Evolutionary conservation across 2,113 vertebrate species (phyloP), one percentile per base, ranked within the genome.

Genomic region (Tiliqua scincoides): DNA sequence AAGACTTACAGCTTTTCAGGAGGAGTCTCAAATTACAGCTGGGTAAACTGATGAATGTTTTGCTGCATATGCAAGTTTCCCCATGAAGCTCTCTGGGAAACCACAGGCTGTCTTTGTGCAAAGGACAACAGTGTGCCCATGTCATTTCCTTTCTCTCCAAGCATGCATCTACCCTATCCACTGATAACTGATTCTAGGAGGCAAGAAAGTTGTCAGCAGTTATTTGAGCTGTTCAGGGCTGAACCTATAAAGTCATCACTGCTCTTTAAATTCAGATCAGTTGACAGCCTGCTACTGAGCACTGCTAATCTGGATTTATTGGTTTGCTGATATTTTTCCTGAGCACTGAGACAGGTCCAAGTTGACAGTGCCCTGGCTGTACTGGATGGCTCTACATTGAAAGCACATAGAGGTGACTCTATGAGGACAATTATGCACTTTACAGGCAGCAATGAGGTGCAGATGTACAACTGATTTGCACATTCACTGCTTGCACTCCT

Each of bases 111-210:
- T 43, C 75, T 89, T 88, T 90, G 54, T 71, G 65, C 32, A 7
- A 89, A 91, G 95, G 96, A 96, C 96, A 93, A 91, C 86, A 95
- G 87, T 62, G 88, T 94, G 5, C 87, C 87, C 80, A 95, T 84
- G 90, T 95, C 93, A 94, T 93, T 93, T 93, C 94, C 90, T 84
- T 54, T 52, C n/a, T 90, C 93, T 91, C 93, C 83, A 9, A 88
- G 40, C 21, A 2, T 72, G 83, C 61, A 84, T 93, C 59, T 17
- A 10, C 84, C 87, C 61, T 17, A 27, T 79, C 17, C 0, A 30
- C n/a, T 27, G 80, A 90, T 83, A 90, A 89, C 85, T 73, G 82
- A 67, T 74, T 82, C 12, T 76, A 48, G 54, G 70, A 21, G 68
- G 85, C 40, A 21, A 37, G 79, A 15, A 84, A 52, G 54, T 12